Evolutionary conservation across 2,888 invertebrate genomes (phyloP).

Genomic region (Rotaria magnacalcarata): DNA sequence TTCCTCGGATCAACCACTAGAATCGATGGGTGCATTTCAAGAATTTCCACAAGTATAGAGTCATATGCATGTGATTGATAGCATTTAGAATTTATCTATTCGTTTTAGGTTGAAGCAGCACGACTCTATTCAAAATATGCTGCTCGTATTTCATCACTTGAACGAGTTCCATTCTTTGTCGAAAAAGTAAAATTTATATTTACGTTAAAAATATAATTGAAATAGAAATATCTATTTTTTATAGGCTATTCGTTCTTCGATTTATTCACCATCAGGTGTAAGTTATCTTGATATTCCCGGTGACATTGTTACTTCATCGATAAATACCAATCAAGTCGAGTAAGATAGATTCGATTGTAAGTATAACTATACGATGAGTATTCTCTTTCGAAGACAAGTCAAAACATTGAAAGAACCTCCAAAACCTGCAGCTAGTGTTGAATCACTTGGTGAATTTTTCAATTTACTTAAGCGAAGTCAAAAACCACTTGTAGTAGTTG

Average conservation of each 20-base stretch:
- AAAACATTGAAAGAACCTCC: slow-evolving; percentile 63
- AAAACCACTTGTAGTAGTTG: slow-evolving; percentile 80
- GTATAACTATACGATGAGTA: slow-evolving; percentile 36
- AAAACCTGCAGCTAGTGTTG: slow-evolving; percentile 69
- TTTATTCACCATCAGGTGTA: slow-evolving; percentile 82
- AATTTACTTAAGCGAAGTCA: slow-evolving; percentile 68
- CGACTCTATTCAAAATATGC: slow-evolving; percentile 86
- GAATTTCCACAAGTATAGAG: slow-evolving; percentile 72
- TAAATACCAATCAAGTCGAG: slow-evolving; percentile 48
- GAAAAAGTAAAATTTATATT: slow-evolving; percentile 65
- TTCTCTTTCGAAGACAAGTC: background rate
- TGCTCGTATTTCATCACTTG: slow-evolving; percentile 75
- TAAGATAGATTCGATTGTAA: slow-evolving; percentile 46
- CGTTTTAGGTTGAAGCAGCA: slow-evolving; percentile 69
- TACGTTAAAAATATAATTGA: background rate
- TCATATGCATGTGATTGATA: background rate
- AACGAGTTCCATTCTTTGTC: slow-evolving; percentile 79
- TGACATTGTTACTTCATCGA: slow-evolving; percentile 63
- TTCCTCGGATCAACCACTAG: slow-evolving; percentile 82
- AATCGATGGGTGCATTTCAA: slow-evolving; percentile 91
- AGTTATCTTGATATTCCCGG: slow-evolving; percentile 86
- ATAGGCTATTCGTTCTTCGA: slow-evolving; percentile 73
- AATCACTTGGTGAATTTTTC: slow-evolving; percentile 69
- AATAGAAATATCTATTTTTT: slow-evolving; percentile 3
- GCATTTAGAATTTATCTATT: background rate